Base-by-base conservation (phyloP, 2,888 invertebrate species). In the Rotaria macrura region DNA sequence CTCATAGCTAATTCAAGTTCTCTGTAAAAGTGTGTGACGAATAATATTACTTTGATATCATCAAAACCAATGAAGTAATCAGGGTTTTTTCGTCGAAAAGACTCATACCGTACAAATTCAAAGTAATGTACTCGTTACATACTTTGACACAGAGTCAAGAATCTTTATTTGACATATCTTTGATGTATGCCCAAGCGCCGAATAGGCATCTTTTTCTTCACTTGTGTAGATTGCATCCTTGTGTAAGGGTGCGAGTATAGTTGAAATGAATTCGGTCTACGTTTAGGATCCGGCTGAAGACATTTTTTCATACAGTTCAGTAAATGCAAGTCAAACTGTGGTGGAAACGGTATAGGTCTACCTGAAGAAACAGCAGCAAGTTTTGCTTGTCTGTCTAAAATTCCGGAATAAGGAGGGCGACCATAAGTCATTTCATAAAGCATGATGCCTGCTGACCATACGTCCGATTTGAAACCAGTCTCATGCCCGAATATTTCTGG, bases 371-470 rank as follows among this genome's bases (percentile, higher is more conserved):
- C 25, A 43, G 43, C 43, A 25, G 23, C 43, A 3, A 43, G 7
- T 38, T 79, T 79, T 40, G 43, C 20, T 43, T 43, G 3, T 43
- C 20, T 23, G 25, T 79, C 79, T n/a, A 79, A 79, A 43, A 79
- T 2, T n/a, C 40, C 12, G 14, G 14, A 79, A 43, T 43, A 79
- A 2, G 79, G 79, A 25, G 79, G 79, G n/a, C 43, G 43, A n/a
- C 79, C 79, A 43, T 79, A 79, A 25, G 79, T 79, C 79, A 79
- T 79, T 79, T 79, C 79, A 79, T 79, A 79, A 5, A 79, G 25
- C 1, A 79, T 79, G 25, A 40, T 5, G 12, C 79, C 79, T 14
- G 79, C 79, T 43, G 79, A 79, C 40, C 43, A 79, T 25, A 79
- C 79, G 14, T 79, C 79, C 12, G 79, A 40, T 43, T 79, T 79